Percentiles rank a stretch among this genome's conserved stretches.
Evolutionary conservation across 2,888 invertebrate genomes (phyloP).

Genomic region (Plagiodera versicolora): DNA sequence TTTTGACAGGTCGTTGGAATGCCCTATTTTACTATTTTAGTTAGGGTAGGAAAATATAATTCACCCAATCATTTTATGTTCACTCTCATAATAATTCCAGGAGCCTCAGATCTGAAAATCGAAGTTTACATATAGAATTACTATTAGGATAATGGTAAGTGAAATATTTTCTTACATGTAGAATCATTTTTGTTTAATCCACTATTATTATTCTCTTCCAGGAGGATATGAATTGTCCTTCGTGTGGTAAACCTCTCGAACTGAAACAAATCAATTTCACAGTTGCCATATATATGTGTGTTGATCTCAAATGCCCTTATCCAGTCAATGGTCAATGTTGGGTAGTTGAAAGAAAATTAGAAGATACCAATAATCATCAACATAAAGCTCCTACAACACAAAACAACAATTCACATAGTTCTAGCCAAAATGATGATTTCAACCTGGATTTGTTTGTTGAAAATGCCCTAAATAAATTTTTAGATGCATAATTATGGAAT

Average conservation of each 20-base stretch:
- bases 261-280: constrained; percentile 37
- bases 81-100: too few relatives aligned
- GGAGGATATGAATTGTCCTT: constrained; percentile 30
- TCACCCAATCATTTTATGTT: too few relatives aligned
- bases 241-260: constrained; percentile 29
- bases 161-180: not conserved
- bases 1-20: too few relatives aligned
- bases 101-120: too few relatives aligned
- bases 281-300: constrained; percentile 35
- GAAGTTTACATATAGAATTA: too few relatives aligned
- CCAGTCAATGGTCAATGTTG: constrained; percentile 33
- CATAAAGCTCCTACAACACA: not conserved
- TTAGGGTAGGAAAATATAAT: too few relatives aligned
- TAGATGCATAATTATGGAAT: too few relatives aligned
- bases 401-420: not conserved
- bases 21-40: too few relatives aligned
- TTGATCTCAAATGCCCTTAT: constrained; percentile 35
- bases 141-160: not conserved
- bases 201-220: not conserved
- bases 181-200: too few relatives aligned
- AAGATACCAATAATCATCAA: constrained; percentile 28
- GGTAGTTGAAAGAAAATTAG: constrained; percentile 30
- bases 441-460: not conserved
- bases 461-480: not conserved
- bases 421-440: not conserved